Conservation (phyloP, 2,888 invertebrate genomes). For the Poecilus cupreus region DNA sequence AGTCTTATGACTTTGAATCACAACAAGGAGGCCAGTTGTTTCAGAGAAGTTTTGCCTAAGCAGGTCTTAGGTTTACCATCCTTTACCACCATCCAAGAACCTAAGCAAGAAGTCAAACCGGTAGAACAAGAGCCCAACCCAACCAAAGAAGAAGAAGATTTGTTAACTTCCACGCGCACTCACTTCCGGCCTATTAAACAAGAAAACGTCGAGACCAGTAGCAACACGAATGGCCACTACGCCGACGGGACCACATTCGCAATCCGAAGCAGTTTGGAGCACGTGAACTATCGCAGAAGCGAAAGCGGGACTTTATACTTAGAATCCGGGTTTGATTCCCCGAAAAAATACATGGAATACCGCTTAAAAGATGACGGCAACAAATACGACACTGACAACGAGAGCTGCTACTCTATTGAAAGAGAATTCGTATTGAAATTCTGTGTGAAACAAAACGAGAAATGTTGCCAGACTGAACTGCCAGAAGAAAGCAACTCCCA, state of each 20-base stretch:
- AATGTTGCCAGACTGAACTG: constrained; percentile 76
- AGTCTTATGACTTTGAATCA: constrained; percentile 73
- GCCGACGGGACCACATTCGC: constrained; percentile 85
- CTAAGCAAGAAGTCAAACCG: constrained; percentile 53
- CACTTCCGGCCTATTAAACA: constrained; percentile 89
- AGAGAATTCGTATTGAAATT: constrained; percentile 80
- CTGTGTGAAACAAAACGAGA: constrained; percentile 77
- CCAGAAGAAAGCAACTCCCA: constrained; percentile 20
- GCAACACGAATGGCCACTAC: constrained; percentile 73
- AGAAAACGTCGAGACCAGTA: constrained; percentile 70
- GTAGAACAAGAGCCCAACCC: constrained; percentile 56
- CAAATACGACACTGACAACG: constrained; percentile 14
- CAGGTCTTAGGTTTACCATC: constrained; percentile 58
- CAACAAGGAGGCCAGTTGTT: constrained; percentile 78
- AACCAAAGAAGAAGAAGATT: constrained; percentile 78
- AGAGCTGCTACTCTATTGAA: constrained; percentile 52
- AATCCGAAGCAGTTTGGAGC: constrained; percentile 78
- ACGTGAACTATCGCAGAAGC: constrained; percentile 80
- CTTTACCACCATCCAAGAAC: constrained; percentile 59
- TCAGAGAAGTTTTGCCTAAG: constrained; percentile 76
- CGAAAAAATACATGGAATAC: constrained; percentile 75
- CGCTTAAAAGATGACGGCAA: constrained; percentile 29
- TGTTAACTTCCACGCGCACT: constrained; percentile 85
- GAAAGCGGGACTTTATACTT: constrained; percentile 79
- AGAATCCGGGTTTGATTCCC: constrained; percentile 73